These are phyloP conservation scores for Bos javanicus DNA, from an alignment of 2,113 vertebrate genomes.

Conservation along the genomic window DNA sequence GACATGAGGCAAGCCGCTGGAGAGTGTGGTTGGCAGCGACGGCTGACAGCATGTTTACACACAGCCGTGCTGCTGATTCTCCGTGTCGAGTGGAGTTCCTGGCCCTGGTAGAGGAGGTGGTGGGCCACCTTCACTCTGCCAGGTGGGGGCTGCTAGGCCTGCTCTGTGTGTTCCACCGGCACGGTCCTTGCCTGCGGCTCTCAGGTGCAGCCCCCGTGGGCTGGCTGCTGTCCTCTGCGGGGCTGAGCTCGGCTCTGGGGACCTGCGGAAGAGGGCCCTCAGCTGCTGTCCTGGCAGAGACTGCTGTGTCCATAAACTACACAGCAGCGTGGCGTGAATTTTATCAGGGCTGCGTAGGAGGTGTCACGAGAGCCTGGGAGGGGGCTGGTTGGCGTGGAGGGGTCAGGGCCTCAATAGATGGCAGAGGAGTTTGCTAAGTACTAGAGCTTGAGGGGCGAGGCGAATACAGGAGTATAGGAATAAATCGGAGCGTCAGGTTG, in stretches of 20 bases:
- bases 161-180: rapidly evolving
- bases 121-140: neutral
- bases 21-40: neutral
- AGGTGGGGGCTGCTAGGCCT: too few species aligned
- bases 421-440: neutral
- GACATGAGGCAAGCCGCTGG: neutral
- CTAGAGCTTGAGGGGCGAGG: neutral
- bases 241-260: neutral
- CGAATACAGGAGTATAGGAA: neutral
- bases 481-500: neutral
- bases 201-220: neutral
- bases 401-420: neutral
- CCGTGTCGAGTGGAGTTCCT: neutral
- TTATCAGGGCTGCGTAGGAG: neutral
- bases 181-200: neutral
- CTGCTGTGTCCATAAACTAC: neutral
- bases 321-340: neutral
- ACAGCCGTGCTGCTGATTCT: neutral
- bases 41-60: neutral
- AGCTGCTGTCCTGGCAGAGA: neutral
- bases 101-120: neutral
- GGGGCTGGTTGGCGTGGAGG: neutral
- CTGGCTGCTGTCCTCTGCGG: neutral
- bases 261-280: neutral
- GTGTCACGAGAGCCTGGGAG: neutral